phyloP scores from a whole-genome alignment of 2,797 vertebrate species.

The Craterocephalus amniculus region DNA sequence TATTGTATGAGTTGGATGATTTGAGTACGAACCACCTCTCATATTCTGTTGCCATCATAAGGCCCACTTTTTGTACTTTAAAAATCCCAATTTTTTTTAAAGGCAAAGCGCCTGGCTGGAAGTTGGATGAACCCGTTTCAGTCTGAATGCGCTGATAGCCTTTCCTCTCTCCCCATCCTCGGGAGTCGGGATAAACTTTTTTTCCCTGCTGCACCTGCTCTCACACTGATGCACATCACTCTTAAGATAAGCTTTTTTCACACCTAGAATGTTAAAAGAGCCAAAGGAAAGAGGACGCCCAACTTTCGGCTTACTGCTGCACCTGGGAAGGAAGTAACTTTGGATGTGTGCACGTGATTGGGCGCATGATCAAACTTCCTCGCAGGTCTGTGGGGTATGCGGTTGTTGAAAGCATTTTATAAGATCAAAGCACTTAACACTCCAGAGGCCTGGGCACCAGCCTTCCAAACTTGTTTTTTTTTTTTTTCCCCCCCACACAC shows the following conservation, averaged over 20 bases:
- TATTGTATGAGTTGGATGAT: background rate
- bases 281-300: constrained; percentile 7
- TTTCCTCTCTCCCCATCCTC: background rate
- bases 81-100: background rate
- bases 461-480: constrained; percentile 24
- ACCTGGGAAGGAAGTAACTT: constrained; percentile 46
- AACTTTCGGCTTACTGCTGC: constrained; percentile 38
- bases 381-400: constrained; percentile 54
- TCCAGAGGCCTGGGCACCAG: constrained; percentile 57
- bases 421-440: constrained; percentile 74
- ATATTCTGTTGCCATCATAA: background rate
- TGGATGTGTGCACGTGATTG: constrained; percentile 14
- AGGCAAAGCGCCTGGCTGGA: background rate
- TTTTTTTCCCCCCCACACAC: constrained; percentile 5
- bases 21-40: background rate
- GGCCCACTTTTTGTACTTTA: background rate
- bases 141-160: background rate
- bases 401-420: constrained; percentile 68
- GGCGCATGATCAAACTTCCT: constrained; percentile 49
- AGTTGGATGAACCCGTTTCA: background rate
- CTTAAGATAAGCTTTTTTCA: constrained; percentile 11
- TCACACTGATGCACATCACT: background rate
- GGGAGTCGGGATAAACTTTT: background rate
- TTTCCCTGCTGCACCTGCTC: background rate
- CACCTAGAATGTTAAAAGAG: constrained; percentile 10